Evolutionary conservation across 2,113 vertebrate genomes (phyloP), one percentile per base, ranked within the genome.

Genomic region (Morone chrysops): DNA sequence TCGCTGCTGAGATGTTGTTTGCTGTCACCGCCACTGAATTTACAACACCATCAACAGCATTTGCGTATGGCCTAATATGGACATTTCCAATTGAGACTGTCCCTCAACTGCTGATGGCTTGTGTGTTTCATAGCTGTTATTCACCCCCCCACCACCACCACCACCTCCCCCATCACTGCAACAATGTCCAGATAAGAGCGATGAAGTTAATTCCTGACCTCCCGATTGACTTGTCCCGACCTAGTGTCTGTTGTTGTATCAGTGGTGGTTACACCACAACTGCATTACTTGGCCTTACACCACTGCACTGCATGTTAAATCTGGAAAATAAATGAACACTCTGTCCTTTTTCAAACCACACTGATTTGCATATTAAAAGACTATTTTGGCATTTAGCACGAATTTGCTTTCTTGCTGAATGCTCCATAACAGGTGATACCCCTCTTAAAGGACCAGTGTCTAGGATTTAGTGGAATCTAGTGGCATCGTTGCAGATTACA

Each of bases 51-150:
- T 95, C 95, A 94, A 85, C 83, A 17, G 66, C 88, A 95, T 96
- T 95, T 95, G 95, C 95, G 94, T 95, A 93, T 93, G 93, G 84
- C 93, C 94, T 94, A 95, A 95, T 95, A 95, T 93, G 93, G 92
- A 93, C 90, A 94, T 94, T 95, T 95, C 87, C 94, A 94, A 95
- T 95, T 94, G 94, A 94, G 87, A 84, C 80, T 83, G 89, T 91
- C 87, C 76, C 87, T 88, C 85, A 85, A 45, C 51, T 85, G 90
- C 92, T 91, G 90, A 89, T 91, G 86, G 78, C 83, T 75, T 86
- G 77, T 85, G 87, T 90, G 92, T 92, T 93, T 90, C 90, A 86
- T 85, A 71, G 86, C 81, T 90, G 90, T 91, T 92, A 92, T 84
- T 65, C 31, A 80, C 63, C 70, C 59, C 48, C 16, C 83, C 61